Conservation (phyloP, 2,888 invertebrate genomes). For the Diploptera punctata region DNA sequence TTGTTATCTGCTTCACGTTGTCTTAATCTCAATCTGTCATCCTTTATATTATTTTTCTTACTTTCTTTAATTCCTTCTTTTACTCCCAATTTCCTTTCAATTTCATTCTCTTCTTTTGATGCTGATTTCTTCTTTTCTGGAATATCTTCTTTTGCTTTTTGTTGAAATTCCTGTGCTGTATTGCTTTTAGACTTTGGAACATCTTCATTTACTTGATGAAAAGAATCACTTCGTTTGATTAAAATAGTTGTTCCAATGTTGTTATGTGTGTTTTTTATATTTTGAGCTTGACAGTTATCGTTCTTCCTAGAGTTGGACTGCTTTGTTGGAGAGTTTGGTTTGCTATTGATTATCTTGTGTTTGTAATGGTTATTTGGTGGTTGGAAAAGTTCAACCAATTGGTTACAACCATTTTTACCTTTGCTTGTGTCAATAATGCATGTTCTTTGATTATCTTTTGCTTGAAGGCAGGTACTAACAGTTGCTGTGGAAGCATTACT, state of each 20-base stretch:
- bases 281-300: not conserved
- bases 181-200: not conserved
- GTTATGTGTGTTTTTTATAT: not conserved
- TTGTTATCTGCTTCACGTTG: not conserved
- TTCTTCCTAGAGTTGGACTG: not conserved
- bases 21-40: not conserved
- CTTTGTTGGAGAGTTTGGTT: not conserved
- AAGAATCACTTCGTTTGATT: constrained; percentile 48
- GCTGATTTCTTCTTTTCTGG: not conserved
- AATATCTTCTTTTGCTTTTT: not conserved
- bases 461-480: not conserved
- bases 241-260: constrained; percentile 20
- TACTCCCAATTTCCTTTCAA: no score
- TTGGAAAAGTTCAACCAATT: constrained; percentile 1
- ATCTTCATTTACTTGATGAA: constrained; percentile 48
- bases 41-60: not conserved
- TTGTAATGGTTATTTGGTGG: not conserved
- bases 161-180: not conserved
- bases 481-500: not conserved
- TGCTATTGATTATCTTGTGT: not conserved
- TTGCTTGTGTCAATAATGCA: not conserved
- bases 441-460: not conserved
- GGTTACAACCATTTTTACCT: not conserved
- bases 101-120: not conserved
- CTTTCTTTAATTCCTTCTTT: not conserved